Evolutionary conservation across 2,888 invertebrate genomes (phyloP).

Genomic region (Drosophila mimetica): DNA sequence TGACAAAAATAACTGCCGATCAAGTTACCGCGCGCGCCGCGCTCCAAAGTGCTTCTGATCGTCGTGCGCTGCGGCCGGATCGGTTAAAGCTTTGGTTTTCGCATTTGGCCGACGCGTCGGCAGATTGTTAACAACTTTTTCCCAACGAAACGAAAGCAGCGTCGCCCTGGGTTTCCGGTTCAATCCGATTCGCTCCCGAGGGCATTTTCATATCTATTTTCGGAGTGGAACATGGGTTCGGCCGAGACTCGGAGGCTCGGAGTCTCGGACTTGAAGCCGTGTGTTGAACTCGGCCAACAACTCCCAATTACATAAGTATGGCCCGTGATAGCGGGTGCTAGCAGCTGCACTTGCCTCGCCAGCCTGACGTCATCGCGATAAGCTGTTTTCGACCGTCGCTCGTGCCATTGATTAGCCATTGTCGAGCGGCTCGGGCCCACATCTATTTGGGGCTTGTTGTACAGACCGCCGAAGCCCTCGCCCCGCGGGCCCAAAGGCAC

Average conservation of each 20-base stretch:
- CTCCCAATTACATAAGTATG: conserved; percentile 21
- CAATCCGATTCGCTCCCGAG: conserved; percentile 52
- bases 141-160: conserved; percentile 62
- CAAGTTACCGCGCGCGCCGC: conserved; percentile 76
- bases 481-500: conserved; percentile 47
- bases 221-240: conserved; percentile 1
- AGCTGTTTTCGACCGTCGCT: conserved; percentile 39
- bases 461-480: conserved; percentile 27
- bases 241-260: conserved; percentile 9
- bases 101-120: conserved; percentile 43
- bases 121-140: conserved; percentile 73
- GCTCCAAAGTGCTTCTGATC: conserved; percentile 82
- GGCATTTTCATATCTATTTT: conserved; percentile 7
- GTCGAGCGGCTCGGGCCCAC: conserved; percentile 31
- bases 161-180: conserved; percentile 60
- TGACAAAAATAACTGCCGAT: conserved; percentile 41
- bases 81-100: conserved; percentile 74
- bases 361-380: conserved; percentile 44
- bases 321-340: conserved; percentile 16
- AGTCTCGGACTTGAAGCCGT: conserved; percentile 20
- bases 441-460: conserved; percentile 17
- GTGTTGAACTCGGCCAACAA: conserved; percentile 33
- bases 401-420: conserved; percentile 62
- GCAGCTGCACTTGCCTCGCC: conserved; percentile 28
- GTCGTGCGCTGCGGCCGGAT: conserved; percentile 63